phyloP scores from a whole-genome alignment of 2,113 vertebrate species.

The Phrynosoma platyrhinos region DNA sequence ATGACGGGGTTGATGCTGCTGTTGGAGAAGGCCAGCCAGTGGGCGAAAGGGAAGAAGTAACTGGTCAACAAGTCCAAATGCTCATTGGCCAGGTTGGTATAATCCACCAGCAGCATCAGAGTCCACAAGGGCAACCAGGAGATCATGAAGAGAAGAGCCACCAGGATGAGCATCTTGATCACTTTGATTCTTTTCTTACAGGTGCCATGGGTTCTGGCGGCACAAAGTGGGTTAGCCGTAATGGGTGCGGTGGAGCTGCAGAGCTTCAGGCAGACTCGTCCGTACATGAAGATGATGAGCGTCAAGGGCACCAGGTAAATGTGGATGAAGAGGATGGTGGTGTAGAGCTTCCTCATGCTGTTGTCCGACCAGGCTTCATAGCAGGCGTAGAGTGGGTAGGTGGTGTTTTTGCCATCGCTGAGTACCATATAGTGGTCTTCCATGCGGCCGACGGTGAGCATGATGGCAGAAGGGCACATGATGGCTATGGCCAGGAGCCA shows the following conservation, averaged over 20 bases:
- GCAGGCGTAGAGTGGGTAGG: slow-evolving; percentile 72
- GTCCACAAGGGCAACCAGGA: slow-evolving; percentile 78
- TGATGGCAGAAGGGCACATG: slow-evolving; percentile 74
- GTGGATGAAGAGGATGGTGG: slow-evolving; percentile 71
- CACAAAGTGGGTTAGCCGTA: slow-evolving; percentile 3
- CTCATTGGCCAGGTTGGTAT: slow-evolving; percentile 61
- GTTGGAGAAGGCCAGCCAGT: slow-evolving; percentile 77
- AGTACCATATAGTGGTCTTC: slow-evolving; percentile 74
- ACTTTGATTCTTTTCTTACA: slow-evolving; percentile 58
- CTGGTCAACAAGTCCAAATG: slow-evolving; percentile 65
- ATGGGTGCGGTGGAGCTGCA: slow-evolving; percentile 50
- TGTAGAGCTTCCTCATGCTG: slow-evolving; percentile 70
- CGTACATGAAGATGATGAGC: slow-evolving; percentile 71
- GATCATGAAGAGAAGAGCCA: slow-evolving; percentile 74
- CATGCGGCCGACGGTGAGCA: slow-evolving; percentile 68
- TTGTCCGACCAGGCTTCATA: slow-evolving; percentile 75
- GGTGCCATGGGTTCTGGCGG: slow-evolving; percentile 30
- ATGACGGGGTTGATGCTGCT: slow-evolving; percentile 77
- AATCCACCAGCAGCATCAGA: slow-evolving; percentile 73
- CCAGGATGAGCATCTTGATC: slow-evolving; percentile 73
- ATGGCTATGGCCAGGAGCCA: slow-evolving; percentile 73
- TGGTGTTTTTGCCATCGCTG: slow-evolving; percentile 67
- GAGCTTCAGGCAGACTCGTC: slow-evolving; percentile 70
- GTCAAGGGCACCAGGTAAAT: slow-evolving; percentile 70
- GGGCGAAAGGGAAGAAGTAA: slow-evolving; percentile 73